These are phyloP conservation scores for Naja naja DNA, from an alignment of 2,113 vertebrate genomes.

Conservation along the genomic window DNA sequence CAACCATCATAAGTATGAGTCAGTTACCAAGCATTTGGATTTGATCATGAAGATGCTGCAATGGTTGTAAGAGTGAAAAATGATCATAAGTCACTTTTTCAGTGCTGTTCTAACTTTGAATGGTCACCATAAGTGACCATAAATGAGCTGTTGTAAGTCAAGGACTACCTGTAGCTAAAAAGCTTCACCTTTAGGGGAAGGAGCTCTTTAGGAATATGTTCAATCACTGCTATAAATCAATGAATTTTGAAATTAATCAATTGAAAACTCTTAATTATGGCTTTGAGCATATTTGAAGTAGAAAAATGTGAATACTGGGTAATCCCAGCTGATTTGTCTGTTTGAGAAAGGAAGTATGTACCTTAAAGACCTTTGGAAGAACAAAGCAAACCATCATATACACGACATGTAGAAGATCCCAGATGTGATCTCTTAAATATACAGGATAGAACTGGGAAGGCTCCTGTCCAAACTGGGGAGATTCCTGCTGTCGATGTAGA, in stretches of 20 bases:
- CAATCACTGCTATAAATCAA: background rate
- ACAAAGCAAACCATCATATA: background rate
- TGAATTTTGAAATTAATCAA: background rate
- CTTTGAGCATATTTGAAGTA: background rate
- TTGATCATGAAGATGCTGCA: too few relatives aligned
- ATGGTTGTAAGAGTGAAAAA: too few relatives aligned
- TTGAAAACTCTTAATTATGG: background rate
- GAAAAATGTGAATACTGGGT: background rate
- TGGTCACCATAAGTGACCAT: too few relatives aligned
- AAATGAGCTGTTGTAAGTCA: too few relatives aligned
- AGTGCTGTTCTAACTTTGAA: too few relatives aligned
- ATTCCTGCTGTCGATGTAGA: background rate
- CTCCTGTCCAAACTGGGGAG: background rate
- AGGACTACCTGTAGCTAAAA: background rate
- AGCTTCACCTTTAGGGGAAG: background rate
- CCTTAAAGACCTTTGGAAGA: background rate
- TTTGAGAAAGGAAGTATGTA: background rate
- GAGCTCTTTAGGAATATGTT: background rate
- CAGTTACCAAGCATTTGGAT: too few relatives aligned
- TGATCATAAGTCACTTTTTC: too few relatives aligned
- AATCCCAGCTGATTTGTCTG: background rate
- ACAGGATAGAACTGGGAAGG: background rate
- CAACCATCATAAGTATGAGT: too few relatives aligned
- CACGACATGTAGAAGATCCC: background rate
- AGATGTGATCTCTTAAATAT: background rate